Base-by-base conservation (phyloP, 2,113 vertebrate genomes). In the Cryptotis parvus region DNA sequence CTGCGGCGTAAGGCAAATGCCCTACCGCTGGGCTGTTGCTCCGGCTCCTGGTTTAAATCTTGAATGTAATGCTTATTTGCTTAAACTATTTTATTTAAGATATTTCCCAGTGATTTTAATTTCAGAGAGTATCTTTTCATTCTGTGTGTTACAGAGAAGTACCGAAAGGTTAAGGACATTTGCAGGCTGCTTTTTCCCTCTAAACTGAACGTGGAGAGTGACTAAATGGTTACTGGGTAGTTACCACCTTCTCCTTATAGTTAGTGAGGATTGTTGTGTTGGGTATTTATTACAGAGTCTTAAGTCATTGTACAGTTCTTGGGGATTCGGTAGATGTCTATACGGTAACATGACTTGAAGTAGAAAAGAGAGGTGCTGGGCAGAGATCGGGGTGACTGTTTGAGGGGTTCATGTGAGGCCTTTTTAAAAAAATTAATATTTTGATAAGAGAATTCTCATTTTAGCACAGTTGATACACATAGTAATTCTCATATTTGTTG, bases 361-460 rank as follows among this genome's bases (percentile, higher is more conserved):
- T 89, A 86, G 91, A 4, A 43, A 84, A 78, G 84, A 74, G 26
- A n/a, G 76, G 76, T 33, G 16, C 52, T 86, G 52, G 43, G 20
- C 35, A 14, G 88, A 76, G 83, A 41, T 79, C 68, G 61, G 24
- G 11, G 3, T 65, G 33, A 65, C 58, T 83, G 52, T 63, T 86
- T 93, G 52, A 85, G 35, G 63, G 68, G 45, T 84, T 84, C 61
- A 69, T 91, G 95, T 91, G 95, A 95, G 87, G 91, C 95, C 83
- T 96, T 97, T 95, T 89, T 93, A 74, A 92, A 95, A 72, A 95
- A 95, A 84, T 87, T 37, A 66, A 24, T 95, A 92, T 96, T 96
- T 96, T 95, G 72, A 92, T 96, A 89, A 95, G 75, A 91, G 35
- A 92, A 89, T 86, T 94, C 81, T 89, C 0, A 7, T 90, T 74